phyloP scores from a whole-genome alignment of 2,113 vertebrate genomes.

The Tachuris rubrigastra region DNA sequence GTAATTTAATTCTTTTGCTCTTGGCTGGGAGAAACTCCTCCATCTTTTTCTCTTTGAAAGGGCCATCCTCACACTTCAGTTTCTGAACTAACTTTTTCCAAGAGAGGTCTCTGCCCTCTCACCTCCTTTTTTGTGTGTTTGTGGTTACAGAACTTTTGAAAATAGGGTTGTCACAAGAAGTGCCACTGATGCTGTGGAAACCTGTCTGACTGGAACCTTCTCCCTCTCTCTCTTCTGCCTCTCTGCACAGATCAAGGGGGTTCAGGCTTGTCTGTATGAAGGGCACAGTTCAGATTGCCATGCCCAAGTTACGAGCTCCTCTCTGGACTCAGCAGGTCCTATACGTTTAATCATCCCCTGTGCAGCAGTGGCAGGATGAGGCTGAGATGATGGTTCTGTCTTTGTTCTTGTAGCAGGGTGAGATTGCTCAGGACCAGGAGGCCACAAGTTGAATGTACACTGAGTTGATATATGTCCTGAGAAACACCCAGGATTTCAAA shows the following conservation, averaged over 20 bases:
- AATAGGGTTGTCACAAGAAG: not conserved
- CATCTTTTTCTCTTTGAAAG: not conserved
- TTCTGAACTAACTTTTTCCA: not conserved
- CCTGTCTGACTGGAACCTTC: not conserved
- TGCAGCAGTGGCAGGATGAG: not conserved
- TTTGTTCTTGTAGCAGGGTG: not conserved
- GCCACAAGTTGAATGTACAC: rapidly evolving
- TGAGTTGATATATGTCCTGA: rapidly evolving
- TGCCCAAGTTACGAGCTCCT: not conserved
- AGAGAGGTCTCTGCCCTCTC: not conserved
- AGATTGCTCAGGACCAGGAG: not conserved
- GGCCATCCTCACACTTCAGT: not conserved
- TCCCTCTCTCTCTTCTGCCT: not conserved
- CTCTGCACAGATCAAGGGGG: not conserved
- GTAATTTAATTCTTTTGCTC: not conserved
- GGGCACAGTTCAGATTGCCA: not conserved
- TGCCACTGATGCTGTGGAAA: not conserved
- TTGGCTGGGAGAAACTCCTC: not conserved
- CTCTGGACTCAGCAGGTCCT: not conserved
- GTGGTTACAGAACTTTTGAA: not conserved
- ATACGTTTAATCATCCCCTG: not conserved
- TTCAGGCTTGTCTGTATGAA: not conserved
- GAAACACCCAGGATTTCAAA: not conserved
- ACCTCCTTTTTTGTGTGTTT: not conserved
- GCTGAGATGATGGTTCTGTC: not conserved